A percentile compares a stretch with the other conserved stretches of the same genome.
Evolutionary conservation across 2,113 vertebrate species (phyloP).

Genomic region (Carassius carassius): DNA sequence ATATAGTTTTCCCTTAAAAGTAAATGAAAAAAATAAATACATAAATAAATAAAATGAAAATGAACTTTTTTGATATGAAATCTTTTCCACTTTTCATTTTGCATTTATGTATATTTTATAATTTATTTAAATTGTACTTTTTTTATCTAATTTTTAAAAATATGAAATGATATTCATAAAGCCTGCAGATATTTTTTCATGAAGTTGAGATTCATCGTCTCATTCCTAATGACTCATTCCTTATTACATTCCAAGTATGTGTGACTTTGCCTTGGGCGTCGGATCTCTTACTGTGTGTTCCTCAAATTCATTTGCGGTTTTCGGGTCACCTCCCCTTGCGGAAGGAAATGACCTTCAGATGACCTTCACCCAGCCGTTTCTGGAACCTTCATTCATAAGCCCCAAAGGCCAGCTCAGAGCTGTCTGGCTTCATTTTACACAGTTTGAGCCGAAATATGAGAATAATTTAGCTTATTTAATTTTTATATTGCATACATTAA

Average conservation of each 20-base stretch:
- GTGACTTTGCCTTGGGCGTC: slow-evolving; percentile 15
- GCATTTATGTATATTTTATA: too few species aligned
- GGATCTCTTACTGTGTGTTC: slow-evolving; percentile 24
- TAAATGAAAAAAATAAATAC: slow-evolving; percentile 67
- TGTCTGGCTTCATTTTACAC: neutral
- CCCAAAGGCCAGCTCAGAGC: neutral
- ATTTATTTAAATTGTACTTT: too few species aligned
- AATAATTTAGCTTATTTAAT: neutral
- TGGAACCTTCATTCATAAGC: slow-evolving; percentile 2
- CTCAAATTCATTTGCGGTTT: slow-evolving; percentile 3
- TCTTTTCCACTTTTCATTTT: neutral
- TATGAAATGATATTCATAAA: neutral
- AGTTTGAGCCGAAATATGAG: neutral
- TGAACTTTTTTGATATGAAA: slow-evolving; percentile 35
- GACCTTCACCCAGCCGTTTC: slow-evolving; percentile 35
- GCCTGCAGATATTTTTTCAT: neutral
- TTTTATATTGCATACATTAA: too few species aligned
- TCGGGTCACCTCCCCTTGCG: neutral
- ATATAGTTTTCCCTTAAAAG: slow-evolving; percentile 80
- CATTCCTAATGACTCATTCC: slow-evolving; percentile 25
- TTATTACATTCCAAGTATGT: slow-evolving; percentile 11
- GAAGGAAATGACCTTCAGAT: slow-evolving; percentile 28
- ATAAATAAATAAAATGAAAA: slow-evolving; percentile 67
- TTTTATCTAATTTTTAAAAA: too few species aligned
- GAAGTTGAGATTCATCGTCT: neutral